Conservation (phyloP, 2,113 vertebrate species). For the Orycteropus afer region DNA sequence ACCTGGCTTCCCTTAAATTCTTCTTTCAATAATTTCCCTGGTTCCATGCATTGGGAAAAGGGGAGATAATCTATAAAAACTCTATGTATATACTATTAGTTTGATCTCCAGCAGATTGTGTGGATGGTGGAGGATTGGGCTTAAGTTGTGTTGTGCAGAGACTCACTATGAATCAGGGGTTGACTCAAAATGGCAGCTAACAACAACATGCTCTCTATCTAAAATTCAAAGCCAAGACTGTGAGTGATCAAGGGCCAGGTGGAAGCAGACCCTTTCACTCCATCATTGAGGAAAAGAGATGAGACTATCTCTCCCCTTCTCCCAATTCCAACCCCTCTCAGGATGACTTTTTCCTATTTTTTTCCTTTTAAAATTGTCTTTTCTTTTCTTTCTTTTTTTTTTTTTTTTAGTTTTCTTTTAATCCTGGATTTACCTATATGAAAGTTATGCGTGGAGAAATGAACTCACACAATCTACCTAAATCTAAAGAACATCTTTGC, state of each 20-base stretch:
- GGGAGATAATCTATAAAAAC: neutral
- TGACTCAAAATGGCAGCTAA: neutral
- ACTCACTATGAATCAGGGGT: neutral
- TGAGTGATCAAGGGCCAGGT: neutral
- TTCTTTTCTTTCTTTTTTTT: neutral
- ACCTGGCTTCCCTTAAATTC: constrained; percentile 18
- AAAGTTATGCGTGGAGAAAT: constrained; percentile 49
- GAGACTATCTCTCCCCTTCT: neutral
- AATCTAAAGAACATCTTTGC: neutral
- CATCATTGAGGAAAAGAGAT: neutral
- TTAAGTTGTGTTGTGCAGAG: neutral
- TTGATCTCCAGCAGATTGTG: neutral
- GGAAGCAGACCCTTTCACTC: neutral
- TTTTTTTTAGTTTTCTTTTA: neutral
- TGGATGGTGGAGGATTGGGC: neutral
- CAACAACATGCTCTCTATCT: neutral
- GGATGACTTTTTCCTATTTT: neutral
- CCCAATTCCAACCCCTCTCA: neutral
- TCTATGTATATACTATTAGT: neutral
- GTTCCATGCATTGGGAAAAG: neutral
- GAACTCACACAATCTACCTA: neutral
- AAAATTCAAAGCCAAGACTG: neutral
- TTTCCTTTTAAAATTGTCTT: neutral
- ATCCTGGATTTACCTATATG: neutral
- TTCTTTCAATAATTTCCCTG: neutral